Conservation (phyloP, 2,797 vertebrate genomes). For the Spatula clypeata region DNA sequence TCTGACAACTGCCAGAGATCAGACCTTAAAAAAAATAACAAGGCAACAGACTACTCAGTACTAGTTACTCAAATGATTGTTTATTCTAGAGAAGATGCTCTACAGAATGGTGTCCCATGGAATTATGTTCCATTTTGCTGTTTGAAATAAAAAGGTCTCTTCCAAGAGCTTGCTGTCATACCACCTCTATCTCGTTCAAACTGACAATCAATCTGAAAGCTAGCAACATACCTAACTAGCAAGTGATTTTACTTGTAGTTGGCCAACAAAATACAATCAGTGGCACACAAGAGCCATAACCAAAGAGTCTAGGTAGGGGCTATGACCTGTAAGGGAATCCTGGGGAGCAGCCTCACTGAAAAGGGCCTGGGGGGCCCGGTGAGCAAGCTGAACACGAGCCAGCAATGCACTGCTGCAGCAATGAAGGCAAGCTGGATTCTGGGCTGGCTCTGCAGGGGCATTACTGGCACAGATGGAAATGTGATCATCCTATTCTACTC, state of each 20-base stretch:
- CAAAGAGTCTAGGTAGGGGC: background rate
- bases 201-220: too few relatives aligned
- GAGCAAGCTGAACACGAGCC: background rate
- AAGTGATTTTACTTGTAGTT: too few relatives aligned
- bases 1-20: background rate
- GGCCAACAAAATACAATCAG: too few relatives aligned
- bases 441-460: background rate
- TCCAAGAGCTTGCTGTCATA: background rate
- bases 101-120: background rate
- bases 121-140: background rate
- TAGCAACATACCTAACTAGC: too few relatives aligned
- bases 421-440: background rate
- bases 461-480: background rate
- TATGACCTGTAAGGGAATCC: background rate
- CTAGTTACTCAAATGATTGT: background rate
- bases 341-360: background rate
- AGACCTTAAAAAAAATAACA: background rate
- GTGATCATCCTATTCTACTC: background rate
- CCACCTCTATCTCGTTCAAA: background rate
- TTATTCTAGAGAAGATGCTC: background rate
- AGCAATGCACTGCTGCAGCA: background rate
- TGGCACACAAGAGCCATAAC: too few relatives aligned
- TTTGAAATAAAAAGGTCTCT: background rate
- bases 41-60: background rate
- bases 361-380: background rate